Evolutionary conservation across 2,113 vertebrate genomes (phyloP), one percentile per base, ranked within the genome.

Genomic region (Erpornis zantholeuca): DNA sequence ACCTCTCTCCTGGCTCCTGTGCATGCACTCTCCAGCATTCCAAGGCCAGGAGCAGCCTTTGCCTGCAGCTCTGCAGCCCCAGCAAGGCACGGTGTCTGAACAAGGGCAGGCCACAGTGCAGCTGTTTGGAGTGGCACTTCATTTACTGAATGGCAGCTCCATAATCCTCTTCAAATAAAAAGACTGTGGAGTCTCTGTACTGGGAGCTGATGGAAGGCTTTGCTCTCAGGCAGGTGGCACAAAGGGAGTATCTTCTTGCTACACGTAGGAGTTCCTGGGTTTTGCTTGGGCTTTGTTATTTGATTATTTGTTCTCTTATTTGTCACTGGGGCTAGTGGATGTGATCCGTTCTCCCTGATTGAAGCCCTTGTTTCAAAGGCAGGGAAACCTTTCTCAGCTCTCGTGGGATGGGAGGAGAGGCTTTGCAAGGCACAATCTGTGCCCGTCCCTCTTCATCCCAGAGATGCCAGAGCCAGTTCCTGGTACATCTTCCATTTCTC

Each of bases 81-180:
- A 73, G 86, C 59, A 66, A 65, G 63, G 59, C 1, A 1, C 31
- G 8, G 12, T 35, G 50, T 18, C 31, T 57, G 87, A 82, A 12
- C 2, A 13, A 90, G 70, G 88, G 76, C 94, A 94, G 92, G 80
- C n/a, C 84, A 90, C 57, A 57, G 92, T 42, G 56, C 90, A 73
- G 92, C 59, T 9, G 3, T 33, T 38, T 88, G 86, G 95, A 94
- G 95, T 90, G 86, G 76, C 82, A 80, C 95, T 95, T 96, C 90
- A 83, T 94, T 90, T 93, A 68, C 89, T 89, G 91, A 95, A 80
- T 72, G 90, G 90, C 82, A 90, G 90, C 86, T 92, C 92, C 82
- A 21, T 85, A 91, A 96, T 86, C 82, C 92, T 87, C 87, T 96
- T 91, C 64, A 90, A 72, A 93, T 80, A 70, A 88, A 93, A 87